Conservation (phyloP, 30 jellyfish, hydroid and myxozoan genomes). For the Haliclystus octoradiatus region DNA sequence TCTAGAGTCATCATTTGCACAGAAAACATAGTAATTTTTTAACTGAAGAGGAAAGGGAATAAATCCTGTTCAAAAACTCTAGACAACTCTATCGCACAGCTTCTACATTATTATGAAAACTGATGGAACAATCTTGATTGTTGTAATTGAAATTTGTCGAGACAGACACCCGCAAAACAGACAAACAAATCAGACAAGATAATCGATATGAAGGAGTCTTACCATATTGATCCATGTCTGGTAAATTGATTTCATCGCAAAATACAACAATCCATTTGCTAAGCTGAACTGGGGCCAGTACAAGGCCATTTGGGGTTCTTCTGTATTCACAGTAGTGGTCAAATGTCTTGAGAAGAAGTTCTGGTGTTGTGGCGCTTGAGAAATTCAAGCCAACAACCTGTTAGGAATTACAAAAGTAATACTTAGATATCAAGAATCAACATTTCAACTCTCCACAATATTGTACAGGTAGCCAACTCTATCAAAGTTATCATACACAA, state of each 20-base stretch:
- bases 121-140: too few species aligned
- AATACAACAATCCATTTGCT: constrained; percentile 93
- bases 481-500: background rate
- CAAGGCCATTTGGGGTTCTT: constrained; percentile 92
- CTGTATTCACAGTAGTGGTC: constrained; percentile 97
- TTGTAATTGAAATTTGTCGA: too few species aligned
- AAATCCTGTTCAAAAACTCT: too few species aligned
- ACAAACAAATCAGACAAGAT: too few species aligned
- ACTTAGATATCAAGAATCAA: background rate
- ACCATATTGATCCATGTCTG: constrained; percentile 98
- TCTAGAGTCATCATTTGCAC: too few species aligned
- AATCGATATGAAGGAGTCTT: too few species aligned
- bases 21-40: too few species aligned
- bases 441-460: background rate
- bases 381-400: constrained; percentile 98
- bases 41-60: too few species aligned
- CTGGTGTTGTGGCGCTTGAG: constrained; percentile 99
- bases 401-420: background rate
- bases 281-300: constrained; percentile 84
- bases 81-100: too few species aligned
- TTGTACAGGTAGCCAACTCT: too few species aligned
- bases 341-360: constrained; percentile 71
- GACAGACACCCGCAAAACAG: too few species aligned
- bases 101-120: too few species aligned
- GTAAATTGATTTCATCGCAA: constrained; percentile 97